These are phyloP conservation scores for Clarias fuscus DNA, from an alignment of 2,797 vertebrate species.

Conservation along the genomic window DNA sequence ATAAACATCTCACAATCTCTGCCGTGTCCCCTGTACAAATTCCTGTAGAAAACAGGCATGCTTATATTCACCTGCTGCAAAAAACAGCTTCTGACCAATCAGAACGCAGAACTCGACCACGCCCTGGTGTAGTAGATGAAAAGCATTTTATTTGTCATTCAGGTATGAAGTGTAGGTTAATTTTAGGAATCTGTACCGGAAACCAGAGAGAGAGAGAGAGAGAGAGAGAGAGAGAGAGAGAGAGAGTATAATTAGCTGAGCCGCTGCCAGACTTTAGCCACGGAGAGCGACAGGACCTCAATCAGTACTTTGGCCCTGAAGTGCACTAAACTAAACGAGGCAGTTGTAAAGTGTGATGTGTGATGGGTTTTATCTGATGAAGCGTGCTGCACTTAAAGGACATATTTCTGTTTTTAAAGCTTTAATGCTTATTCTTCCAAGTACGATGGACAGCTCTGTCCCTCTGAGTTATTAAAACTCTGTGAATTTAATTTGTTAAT, in stretches of 20 bases:
- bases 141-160: background rate
- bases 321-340: slow-evolving; percentile 24
- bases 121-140: background rate
- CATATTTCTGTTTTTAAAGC: background rate
- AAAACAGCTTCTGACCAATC: background rate
- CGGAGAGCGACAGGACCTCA: slow-evolving; percentile 30
- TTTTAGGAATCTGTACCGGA: background rate
- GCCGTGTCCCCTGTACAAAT: background rate
- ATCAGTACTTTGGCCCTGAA: slow-evolving; percentile 22
- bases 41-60: background rate
- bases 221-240: slow-evolving; percentile 40
- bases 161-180: background rate
- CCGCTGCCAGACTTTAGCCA: slow-evolving; percentile 36
- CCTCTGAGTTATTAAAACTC: background rate
- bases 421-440: background rate
- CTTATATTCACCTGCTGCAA: background rate
- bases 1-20: background rate
- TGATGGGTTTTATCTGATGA: background rate
- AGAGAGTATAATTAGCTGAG: slow-evolving; percentile 48
- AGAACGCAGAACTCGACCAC: background rate
- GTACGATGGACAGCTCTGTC: no score
- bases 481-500: background rate
- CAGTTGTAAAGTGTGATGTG: slow-evolving; percentile 19
- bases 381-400: background rate
- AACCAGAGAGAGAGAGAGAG: slow-evolving; percentile 2